Evolutionary conservation across 2,888 invertebrate species (phyloP).

Genomic region (Amphiduros pacificus): DNA sequence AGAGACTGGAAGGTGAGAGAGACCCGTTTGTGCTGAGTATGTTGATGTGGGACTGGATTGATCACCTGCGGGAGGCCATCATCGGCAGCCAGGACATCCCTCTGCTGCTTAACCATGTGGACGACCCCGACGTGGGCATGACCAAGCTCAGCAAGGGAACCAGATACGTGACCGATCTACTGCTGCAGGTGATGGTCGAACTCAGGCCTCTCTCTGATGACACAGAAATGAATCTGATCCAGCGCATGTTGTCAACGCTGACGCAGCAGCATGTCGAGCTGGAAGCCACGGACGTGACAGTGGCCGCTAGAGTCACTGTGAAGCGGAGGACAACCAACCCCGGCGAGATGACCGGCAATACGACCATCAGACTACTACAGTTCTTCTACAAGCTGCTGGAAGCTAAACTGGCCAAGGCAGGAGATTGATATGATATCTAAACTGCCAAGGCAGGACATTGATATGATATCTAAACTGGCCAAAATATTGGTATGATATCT

Average conservation of each 20-base stretch:
- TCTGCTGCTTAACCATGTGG: slow-evolving; percentile 65
- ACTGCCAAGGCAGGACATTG: no score
- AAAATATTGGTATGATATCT: no score
- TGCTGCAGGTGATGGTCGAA: slow-evolving; percentile 19
- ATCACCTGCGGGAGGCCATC: slow-evolving; percentile 64
- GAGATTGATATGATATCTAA: no score
- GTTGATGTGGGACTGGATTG: slow-evolving; percentile 77
- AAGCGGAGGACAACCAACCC: no score
- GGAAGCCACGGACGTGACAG: slow-evolving; percentile 6
- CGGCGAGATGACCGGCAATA: no score
- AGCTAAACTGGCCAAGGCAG: no score
- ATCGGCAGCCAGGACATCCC: slow-evolving; percentile 71
- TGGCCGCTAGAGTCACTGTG: neutral
- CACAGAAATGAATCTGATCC: slow-evolving; percentile 15
- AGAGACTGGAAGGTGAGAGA: slow-evolving; percentile 69
- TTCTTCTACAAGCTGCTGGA: no score
- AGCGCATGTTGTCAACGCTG: slow-evolving; percentile 26
- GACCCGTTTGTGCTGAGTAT: slow-evolving; percentile 66
- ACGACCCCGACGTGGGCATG: slow-evolving; percentile 23
- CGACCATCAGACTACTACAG: no score
- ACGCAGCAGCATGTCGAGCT: slow-evolving; percentile 30
- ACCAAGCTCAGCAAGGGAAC: slow-evolving; percentile 22
- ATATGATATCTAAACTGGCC: no score
- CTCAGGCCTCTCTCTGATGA: slow-evolving; percentile 17
- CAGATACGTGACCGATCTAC: slow-evolving; percentile 7